Evolutionary conservation across 2,797 vertebrate species (phyloP), one percentile per base, ranked within the genome.

Genomic region (Muscicapa striata): DNA sequence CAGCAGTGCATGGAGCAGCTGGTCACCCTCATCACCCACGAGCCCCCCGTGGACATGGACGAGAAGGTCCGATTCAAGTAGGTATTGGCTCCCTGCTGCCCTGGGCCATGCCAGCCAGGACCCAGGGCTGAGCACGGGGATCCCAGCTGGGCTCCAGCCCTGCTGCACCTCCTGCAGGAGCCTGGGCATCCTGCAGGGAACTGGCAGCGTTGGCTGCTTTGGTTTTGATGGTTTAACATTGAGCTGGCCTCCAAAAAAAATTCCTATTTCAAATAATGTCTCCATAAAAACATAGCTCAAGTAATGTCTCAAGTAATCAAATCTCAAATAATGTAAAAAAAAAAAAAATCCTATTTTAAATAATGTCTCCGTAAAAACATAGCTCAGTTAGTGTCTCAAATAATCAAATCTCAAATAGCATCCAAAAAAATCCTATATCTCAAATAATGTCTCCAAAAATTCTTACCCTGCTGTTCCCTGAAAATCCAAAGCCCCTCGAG

Each of bases 51-150:
- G 90, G 98, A 99, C 92, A 97, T 99, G 97, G 99, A 99, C 41
- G 99, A 99, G 98, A 99, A 98, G 97, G 98, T 98, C 94, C 99
- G 99, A 94, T 99, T 99, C 97, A 99, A 99, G 99, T 99, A 98
- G 97, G 99, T 97, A 63, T 85, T 72, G 27, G 58, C 2, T 5
- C 57, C 57, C 57, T 74, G 72, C 55, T 46, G 51, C 34, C 66
- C 43, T 11, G 34, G 68, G 41, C 41, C 41, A 8, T 41, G 14
- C 41, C 41, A 41, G 41, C 41, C 41, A 13, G 41, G 12, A 16
- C 41, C 41, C 41, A 4, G 41, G 41, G 41, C 41, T 41, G 16
- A 41, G 16, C 41, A 41, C 41, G 8, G 16, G 5, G 16, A 41
- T 41, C 17, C 41, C 41, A 41, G 41, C 41, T 17, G 41, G 16